phyloP scores from a whole-genome alignment of 2,113 vertebrate species.

The Rhinolophus sinicus region DNA sequence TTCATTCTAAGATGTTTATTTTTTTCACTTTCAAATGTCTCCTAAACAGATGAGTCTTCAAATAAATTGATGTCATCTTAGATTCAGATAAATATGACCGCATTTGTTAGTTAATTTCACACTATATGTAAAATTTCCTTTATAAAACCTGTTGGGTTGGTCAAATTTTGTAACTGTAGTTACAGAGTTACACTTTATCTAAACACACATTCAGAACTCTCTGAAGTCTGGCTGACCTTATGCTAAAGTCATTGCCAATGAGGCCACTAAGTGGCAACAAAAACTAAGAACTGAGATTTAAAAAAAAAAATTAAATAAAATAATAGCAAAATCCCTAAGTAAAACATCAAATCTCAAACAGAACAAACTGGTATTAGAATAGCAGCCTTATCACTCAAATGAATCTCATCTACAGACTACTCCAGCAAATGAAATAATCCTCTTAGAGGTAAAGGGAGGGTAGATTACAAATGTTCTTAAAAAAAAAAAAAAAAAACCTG shows the following conservation, averaged over 20 bases:
- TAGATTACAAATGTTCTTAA: not conserved
- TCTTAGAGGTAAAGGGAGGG: not conserved
- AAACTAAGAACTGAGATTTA: not conserved
- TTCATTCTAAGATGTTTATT: not conserved
- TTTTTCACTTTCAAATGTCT: conserved; percentile 20
- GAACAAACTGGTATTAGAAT: not conserved
- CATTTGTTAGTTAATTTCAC: not conserved
- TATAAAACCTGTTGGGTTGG: not conserved
- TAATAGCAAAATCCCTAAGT: not conserved
- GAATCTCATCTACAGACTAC: not conserved
- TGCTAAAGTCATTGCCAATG: not conserved
- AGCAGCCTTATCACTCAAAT: not conserved
- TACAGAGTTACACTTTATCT: not conserved
- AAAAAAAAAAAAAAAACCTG: not conserved
- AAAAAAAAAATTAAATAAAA: too few species aligned
- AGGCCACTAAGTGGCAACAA: not conserved
- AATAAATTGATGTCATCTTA: not conserved
- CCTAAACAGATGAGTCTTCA: not conserved
- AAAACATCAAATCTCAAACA: not conserved
- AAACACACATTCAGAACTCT: not conserved
- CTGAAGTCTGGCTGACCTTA: not conserved
- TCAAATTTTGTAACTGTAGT: not conserved
- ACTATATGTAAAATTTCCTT: not conserved
- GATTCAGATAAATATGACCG: not conserved
- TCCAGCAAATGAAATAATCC: not conserved